These are phyloP conservation scores for Himalopsyche japonica DNA, from an alignment of 2,888 invertebrate species.

Conservation along the genomic window DNA sequence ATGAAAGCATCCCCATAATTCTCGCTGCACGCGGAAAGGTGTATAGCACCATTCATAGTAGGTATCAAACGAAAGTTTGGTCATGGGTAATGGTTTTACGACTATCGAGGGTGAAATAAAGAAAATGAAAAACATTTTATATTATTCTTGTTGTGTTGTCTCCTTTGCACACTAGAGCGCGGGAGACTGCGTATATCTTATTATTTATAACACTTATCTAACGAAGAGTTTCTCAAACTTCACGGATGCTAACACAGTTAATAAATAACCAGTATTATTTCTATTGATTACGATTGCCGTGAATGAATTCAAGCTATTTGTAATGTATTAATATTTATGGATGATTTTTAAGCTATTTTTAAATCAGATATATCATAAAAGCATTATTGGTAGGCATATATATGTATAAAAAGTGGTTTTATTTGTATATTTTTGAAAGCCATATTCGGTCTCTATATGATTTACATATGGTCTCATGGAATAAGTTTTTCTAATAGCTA, in stretches of 20 bases:
- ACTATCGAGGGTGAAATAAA: conserved; percentile 84
- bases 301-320: too few relatives aligned
- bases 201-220: conserved; percentile 39
- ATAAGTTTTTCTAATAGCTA: too few relatives aligned
- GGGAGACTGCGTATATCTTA: conserved; percentile 33
- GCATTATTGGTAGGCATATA: too few relatives aligned
- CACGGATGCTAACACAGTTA: neutral
- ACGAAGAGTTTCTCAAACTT: conserved; percentile 16
- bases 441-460: too few relatives aligned
- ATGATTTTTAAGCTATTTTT: too few relatives aligned
- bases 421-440: too few relatives aligned
- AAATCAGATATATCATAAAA: too few relatives aligned
- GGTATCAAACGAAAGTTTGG: conserved; percentile 68
- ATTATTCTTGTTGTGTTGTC: conserved; percentile 61
- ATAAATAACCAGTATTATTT: too few relatives aligned
- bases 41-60: conserved; percentile 50
- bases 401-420: too few relatives aligned
- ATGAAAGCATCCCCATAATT: neutral
- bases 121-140: conserved; percentile 85
- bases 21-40: conserved; percentile 41
- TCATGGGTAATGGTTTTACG: conserved; percentile 88
- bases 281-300: too few relatives aligned
- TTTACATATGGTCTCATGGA: too few relatives aligned
- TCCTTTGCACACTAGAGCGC: conserved; percentile 45
- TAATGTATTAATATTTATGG: too few relatives aligned